Conservation (phyloP, 2,888 invertebrate genomes). For the Phortica magna region DNA sequence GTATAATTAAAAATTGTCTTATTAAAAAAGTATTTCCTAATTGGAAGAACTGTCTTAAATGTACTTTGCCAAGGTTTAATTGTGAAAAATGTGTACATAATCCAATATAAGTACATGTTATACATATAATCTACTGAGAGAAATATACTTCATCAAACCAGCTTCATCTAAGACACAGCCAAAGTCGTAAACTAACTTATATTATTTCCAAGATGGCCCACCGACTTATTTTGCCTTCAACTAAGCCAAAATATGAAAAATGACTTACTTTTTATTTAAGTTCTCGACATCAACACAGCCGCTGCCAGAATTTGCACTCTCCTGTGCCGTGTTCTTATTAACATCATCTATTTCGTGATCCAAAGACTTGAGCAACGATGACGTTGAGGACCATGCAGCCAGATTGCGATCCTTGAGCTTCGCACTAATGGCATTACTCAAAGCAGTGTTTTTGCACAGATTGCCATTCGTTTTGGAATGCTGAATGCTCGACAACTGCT, state of each 20-base stretch:
- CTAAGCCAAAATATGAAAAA: slow-evolving; percentile 34
- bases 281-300: slow-evolving; percentile 45
- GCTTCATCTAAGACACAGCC: no score
- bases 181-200: no score
- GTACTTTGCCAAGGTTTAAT: no score
- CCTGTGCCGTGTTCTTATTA: background rate
- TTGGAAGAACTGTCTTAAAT: no score
- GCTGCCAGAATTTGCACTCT: background rate
- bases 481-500: slow-evolving; percentile 39
- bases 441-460: slow-evolving; percentile 37
- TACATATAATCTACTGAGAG: no score
- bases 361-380: slow-evolving; percentile 58
- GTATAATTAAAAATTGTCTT: no score
- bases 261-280: slow-evolving; percentile 46
- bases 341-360: slow-evolving; percentile 39
- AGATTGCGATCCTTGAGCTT: slow-evolving; percentile 33
- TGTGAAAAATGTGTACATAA: no score
- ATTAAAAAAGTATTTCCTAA: no score
- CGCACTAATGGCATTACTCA: slow-evolving; percentile 43
- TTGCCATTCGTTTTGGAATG: slow-evolving; percentile 36
- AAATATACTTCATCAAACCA: no score
- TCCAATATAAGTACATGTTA: no score
- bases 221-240: no score
- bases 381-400: slow-evolving; percentile 66
- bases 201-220: no score